These are phyloP conservation scores for Aplochiton taeniatus DNA, from an alignment of 2,797 vertebrate genomes.

Conservation along the genomic window DNA sequence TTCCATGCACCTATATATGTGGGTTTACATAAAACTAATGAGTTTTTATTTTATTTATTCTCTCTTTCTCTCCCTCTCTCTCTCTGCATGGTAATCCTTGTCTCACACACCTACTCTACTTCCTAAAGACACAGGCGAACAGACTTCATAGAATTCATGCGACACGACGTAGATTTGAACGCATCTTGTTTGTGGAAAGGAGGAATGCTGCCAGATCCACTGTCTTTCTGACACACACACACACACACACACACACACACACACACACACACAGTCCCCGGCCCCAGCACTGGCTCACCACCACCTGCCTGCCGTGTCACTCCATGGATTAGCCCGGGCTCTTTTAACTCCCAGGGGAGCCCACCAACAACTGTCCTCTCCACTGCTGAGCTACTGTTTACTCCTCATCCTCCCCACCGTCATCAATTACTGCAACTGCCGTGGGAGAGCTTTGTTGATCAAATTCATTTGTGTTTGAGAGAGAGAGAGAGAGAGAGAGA, in stretches of 20 bases:
- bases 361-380: slow-evolving; percentile 44
- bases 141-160: not conserved
- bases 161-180: no score
- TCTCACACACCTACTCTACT: not conserved
- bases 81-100: not conserved
- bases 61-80: not conserved
- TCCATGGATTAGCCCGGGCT: slow-evolving; percentile 32
- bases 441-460: slow-evolving; percentile 14
- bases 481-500: not conserved
- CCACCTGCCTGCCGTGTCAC: slow-evolving; percentile 23
- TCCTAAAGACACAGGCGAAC: not conserved
- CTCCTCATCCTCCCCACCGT: slow-evolving; percentile 16
- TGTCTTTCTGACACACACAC: not conserved
- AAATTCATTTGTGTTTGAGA: not conserved
- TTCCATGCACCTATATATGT: not conserved
- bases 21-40: not conserved
- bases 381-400: slow-evolving; percentile 36
- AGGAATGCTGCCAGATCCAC: no score
- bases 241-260: not conserved
- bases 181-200: no score
- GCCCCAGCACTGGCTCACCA: slow-evolving; percentile 24
- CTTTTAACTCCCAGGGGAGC: slow-evolving; percentile 41
- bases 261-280: not conserved
- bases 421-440: slow-evolving; percentile 41
- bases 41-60: not conserved